phyloP scores from a whole-genome alignment of 1,140 invertebrate species.

The Hyphantria cunea region DNA sequence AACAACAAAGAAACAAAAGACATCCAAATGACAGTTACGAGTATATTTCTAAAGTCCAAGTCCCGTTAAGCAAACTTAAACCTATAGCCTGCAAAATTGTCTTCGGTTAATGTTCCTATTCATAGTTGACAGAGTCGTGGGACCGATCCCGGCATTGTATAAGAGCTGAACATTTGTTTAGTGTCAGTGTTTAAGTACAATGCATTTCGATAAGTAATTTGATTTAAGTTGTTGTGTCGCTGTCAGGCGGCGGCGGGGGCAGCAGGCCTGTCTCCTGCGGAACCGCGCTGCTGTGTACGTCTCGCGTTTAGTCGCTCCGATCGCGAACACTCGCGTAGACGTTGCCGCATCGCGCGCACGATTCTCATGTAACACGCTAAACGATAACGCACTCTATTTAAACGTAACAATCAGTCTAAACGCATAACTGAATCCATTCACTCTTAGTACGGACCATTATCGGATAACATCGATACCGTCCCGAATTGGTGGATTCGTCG shows the following conservation, averaged over 20 bases:
- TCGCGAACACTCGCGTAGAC: slow-evolving; percentile 60
- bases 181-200: slow-evolving; percentile 52
- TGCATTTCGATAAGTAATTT: slow-evolving; percentile 70
- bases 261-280: slow-evolving; percentile 35
- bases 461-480: slow-evolving; percentile 30
- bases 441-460: slow-evolving; percentile 35
- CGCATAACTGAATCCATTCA: slow-evolving; percentile 52
- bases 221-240: slow-evolving; percentile 57
- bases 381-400: slow-evolving; percentile 71
- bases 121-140: slow-evolving; percentile 62
- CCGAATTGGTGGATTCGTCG: slow-evolving; percentile 38
- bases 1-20: slow-evolving; percentile 17
- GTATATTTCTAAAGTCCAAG: slow-evolving; percentile 7
- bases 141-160: slow-evolving; percentile 49
- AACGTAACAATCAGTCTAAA: slow-evolving; percentile 53
- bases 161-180: slow-evolving; percentile 55
- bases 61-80: slow-evolving; percentile 25
- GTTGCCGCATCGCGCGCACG: slow-evolving; percentile 41
- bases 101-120: slow-evolving; percentile 43
- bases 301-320: slow-evolving; percentile 52
- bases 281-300: slow-evolving; percentile 28
- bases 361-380: slow-evolving; percentile 36
- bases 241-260: slow-evolving; percentile 51
- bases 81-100: slow-evolving; percentile 7
- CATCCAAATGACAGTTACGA: slow-evolving; percentile 5